Evolutionary conservation across 2,797 vertebrate species (phyloP), one percentile per base, ranked within the genome.

Genomic region (Catamblyrhynchus diadema): DNA sequence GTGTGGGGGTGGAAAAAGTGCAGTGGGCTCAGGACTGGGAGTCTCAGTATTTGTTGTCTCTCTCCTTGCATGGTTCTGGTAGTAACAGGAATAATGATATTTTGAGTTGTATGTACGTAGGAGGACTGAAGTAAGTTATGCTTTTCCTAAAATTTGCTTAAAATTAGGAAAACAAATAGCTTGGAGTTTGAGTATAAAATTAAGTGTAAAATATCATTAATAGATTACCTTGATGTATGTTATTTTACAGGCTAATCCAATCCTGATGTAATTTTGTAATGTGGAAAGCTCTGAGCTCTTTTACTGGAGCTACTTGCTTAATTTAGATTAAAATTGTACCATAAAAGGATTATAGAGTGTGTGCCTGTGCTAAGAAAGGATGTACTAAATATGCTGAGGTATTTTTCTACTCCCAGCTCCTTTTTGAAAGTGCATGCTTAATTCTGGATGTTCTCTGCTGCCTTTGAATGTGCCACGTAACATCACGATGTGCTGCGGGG

Each of bases 331-430:
- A 66, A 90, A 88, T 84, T 93, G 73, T 88, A 57, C 73, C 4
- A 6, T 92, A 92, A 94, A 97, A 82, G 81, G 84, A 84, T 96
- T 96, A 84, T 4, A 37, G 78, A 80, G 50, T 32, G 23, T 93
- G 30, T 83, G 54, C 25, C 82, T 84, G 39, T 84, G 56, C 83
- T 87, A 64, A 93, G 92, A 88, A 94, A 84, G 78, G 81, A 64
- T 64, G 17, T 69, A 70, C 70, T 80, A 75, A 75, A 79, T 90
- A 37, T 65, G 35, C 28, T 62, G 77, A 93, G 73, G 59, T 81
- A 48, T 94, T 62, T 81, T 91, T 84, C 93, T 86, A 50, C 44
- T 91, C 71, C 30, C 33, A 79, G 56, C 22, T 90, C 72, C 56
- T 80, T 77, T 88, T 50, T 70, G 51, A 35, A 75, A 79, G 54